Evolutionary conservation across 1,140 invertebrate genomes (phyloP).

Genomic region (Ceratitis capitata): DNA sequence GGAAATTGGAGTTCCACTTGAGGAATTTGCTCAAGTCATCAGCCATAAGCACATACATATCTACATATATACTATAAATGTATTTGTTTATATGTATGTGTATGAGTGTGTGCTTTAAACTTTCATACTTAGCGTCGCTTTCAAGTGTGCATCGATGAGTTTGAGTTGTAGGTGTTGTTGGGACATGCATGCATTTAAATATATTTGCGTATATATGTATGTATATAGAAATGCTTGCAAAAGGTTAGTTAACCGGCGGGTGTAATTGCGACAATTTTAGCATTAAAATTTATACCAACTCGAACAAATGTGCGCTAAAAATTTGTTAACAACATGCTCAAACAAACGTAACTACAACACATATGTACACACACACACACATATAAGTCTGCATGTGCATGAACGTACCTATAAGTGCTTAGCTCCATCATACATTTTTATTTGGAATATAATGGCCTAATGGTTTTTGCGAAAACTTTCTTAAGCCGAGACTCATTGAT

Average conservation of each 20-base stretch:
- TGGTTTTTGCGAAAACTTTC: not conserved
- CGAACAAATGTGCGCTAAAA: conserved; percentile 4
- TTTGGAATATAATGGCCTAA: not conserved
- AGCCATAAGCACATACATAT: not conserved
- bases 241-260: conserved; percentile 18
- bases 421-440: not conserved
- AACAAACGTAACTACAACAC: not conserved
- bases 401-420: not conserved
- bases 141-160: not conserved
- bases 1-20: conserved; percentile 35
- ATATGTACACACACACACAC: not conserved
- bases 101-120: not conserved
- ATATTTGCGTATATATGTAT: not conserved
- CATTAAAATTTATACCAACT: conserved; percentile 23
- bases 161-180: no score
- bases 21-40: conserved; percentile 1
- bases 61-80: not conserved
- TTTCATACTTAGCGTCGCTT: not conserved
- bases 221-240: not conserved
- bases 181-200: not conserved
- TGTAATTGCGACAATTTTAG: conserved; percentile 14
- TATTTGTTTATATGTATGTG: not conserved
- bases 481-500: not conserved
- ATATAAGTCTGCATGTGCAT: not conserved
- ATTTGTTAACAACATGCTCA: conserved; percentile 29